Conservation (phyloP, 2,888 invertebrate genomes). For the Amphiduros pacificus region DNA sequence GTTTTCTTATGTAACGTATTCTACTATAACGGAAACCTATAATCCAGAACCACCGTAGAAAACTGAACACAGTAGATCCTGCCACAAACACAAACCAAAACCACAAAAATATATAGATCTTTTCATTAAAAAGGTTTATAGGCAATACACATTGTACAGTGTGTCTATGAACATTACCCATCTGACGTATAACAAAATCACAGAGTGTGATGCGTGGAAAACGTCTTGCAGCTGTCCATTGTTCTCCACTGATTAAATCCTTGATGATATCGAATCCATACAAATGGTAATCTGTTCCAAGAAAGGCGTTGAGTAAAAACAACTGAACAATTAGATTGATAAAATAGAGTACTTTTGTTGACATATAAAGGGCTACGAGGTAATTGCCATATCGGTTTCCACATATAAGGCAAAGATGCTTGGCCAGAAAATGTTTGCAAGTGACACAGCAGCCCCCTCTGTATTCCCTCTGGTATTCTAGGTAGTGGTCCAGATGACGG, state of each 20-base stretch:
- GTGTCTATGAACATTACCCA: slow-evolving; percentile 59
- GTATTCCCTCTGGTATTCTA: slow-evolving; percentile 57
- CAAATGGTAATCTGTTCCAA: slow-evolving; percentile 59
- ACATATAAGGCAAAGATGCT: slow-evolving; percentile 56
- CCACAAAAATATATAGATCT: slow-evolving; percentile 63
- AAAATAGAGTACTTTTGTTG: slow-evolving; percentile 60
- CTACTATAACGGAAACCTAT: slow-evolving; percentile 56
- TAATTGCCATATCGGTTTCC: slow-evolving; percentile 61
- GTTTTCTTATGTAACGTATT: slow-evolving; percentile 60
- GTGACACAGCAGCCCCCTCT: slow-evolving; percentile 55
- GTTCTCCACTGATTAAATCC: slow-evolving; percentile 58
- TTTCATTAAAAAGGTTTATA: slow-evolving; percentile 44
- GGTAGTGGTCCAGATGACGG: slow-evolving; percentile 62
- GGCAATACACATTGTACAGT: slow-evolving; percentile 60
- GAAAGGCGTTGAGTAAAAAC: slow-evolving; percentile 62
- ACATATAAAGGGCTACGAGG: slow-evolving; percentile 61
- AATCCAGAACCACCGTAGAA: slow-evolving; percentile 60
- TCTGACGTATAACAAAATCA: slow-evolving; percentile 59
- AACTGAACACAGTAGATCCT: slow-evolving; percentile 58
- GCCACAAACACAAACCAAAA: slow-evolving; percentile 63
- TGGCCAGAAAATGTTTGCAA: slow-evolving; percentile 54
- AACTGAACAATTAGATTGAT: slow-evolving; percentile 61
- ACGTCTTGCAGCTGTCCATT: slow-evolving; percentile 52
- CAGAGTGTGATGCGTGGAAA: slow-evolving; percentile 59
- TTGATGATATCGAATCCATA: slow-evolving; percentile 62